A percentile compares a stretch with the other conserved stretches of the same genome.
phyloP scores from a whole-genome alignment of 2,888 invertebrate species.

The Gastrophysa polygoni region DNA sequence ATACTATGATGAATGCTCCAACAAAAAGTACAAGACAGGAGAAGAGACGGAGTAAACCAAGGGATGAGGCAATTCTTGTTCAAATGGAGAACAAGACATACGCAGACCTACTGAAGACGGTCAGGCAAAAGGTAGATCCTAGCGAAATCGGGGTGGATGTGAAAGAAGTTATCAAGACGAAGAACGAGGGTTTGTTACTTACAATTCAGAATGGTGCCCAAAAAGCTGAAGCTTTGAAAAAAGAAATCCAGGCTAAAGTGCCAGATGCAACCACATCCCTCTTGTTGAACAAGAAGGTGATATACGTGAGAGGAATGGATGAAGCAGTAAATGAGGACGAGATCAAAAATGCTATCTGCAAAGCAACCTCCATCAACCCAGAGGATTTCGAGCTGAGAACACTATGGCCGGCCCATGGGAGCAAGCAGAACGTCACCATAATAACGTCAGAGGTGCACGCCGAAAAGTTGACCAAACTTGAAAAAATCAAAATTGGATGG shows the following conservation, averaged over 20 bases:
- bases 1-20: not conserved
- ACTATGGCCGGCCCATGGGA: no score
- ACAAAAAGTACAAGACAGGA: not conserved
- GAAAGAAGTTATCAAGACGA: constrained; percentile 1
- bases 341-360: not conserved
- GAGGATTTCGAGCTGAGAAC: no score
- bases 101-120: constrained; percentile 15
- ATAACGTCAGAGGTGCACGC: no score
- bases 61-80: constrained; percentile 9
- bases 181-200: not conserved
- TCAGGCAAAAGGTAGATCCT: constrained; percentile 9
- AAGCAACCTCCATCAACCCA: no score
- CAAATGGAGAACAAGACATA: constrained; percentile 12
- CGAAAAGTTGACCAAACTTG: no score
- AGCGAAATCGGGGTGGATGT: no score
- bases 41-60: constrained; percentile 5
- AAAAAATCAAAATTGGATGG: no score
- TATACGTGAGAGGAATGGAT: no score
- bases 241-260: not conserved
- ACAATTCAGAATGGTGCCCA: not conserved
- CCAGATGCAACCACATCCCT: constrained; percentile 1
- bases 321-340: not conserved
- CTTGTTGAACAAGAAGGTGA: not conserved
- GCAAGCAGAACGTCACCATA: no score
- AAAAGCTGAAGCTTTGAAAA: not conserved